Conservation (phyloP, 2,797 vertebrate species). For the Gambelia wislizenii region DNA sequence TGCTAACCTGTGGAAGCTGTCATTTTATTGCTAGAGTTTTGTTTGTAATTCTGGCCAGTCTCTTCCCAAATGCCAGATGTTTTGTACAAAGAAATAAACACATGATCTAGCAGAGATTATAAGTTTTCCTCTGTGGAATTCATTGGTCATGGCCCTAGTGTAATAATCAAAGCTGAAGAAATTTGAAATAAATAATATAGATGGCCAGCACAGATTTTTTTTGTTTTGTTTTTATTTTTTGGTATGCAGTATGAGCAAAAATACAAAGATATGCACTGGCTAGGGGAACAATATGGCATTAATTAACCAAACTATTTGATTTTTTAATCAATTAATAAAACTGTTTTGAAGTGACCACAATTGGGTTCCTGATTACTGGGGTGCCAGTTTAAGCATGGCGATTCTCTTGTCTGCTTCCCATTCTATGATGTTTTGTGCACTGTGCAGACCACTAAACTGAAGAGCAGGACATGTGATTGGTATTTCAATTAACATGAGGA, state of each 20-base stretch:
- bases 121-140: slow-evolving; percentile 43
- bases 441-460: neutral
- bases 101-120: slow-evolving; percentile 68
- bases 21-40: slow-evolving; percentile 63
- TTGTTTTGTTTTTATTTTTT: too few species aligned
- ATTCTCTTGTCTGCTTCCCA: neutral
- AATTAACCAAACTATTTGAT: neutral
- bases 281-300: neutral
- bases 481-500: neutral
- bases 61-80: slow-evolving; percentile 64
- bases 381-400: neutral
- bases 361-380: neutral
- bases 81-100: slow-evolving; percentile 69
- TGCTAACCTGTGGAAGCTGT: slow-evolving; percentile 52
- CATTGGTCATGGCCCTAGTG: slow-evolving; percentile 18
- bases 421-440: neutral
- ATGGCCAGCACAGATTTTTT: slow-evolving; percentile 40
- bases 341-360: neutral
- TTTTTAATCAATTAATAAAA: neutral
- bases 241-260: neutral
- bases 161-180: slow-evolving; percentile 56
- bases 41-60: slow-evolving; percentile 62
- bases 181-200: slow-evolving; percentile 48
- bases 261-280: neutral
- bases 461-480: neutral